Evolutionary conservation across 2,797 vertebrate genomes (phyloP), one percentile per base, ranked within the genome.

Genomic region (Syncerus caffer): DNA sequence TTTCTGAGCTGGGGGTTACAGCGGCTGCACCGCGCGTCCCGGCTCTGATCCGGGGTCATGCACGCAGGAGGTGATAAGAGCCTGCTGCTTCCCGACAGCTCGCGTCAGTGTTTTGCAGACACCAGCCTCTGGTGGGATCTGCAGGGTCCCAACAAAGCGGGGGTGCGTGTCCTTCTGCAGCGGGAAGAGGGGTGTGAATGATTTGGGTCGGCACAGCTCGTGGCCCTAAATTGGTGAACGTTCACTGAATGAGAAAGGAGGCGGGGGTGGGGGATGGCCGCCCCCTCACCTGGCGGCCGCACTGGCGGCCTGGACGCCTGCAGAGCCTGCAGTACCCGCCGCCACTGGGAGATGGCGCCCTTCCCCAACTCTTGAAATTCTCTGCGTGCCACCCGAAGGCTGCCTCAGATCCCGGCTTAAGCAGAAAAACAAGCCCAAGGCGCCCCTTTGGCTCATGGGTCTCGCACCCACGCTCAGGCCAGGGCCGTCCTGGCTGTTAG

Each of bases 301-400:
- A 3, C 13, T 13, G 57, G 67, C 16, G 0, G 50, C 50, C 17
- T 7, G 12, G 12, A 8, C 1, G 47, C 50, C 12, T 1, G 53
- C 83, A 4, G 29, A 1, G 34, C 80, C 83, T 97, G 98, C 94
- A 95, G 86, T 97, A 42, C 97, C 93, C 1, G 60, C 38, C 57
- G 21, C 0, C 6, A 4, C 97, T 76, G 80, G 74, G 91, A 98
- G 98, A 7, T 97, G 98, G 98, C 95, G 95, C 95, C 91, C 76
- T 82, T 93, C 67, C 87, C 95, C 95, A 97, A 64, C 67, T 34
- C 80, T 87, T 98, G 82, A 84, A 38, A 76, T n/a, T 21, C 0
- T 15, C 42, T 19, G 76, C 94, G 0, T 6, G 16, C 9, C 1
- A 0, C 45, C 53, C 51, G 15, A 79, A 29, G 0, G 85, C 60